Conservation (phyloP, 2,113 vertebrate species). For the Stercorarius parasiticus region DNA sequence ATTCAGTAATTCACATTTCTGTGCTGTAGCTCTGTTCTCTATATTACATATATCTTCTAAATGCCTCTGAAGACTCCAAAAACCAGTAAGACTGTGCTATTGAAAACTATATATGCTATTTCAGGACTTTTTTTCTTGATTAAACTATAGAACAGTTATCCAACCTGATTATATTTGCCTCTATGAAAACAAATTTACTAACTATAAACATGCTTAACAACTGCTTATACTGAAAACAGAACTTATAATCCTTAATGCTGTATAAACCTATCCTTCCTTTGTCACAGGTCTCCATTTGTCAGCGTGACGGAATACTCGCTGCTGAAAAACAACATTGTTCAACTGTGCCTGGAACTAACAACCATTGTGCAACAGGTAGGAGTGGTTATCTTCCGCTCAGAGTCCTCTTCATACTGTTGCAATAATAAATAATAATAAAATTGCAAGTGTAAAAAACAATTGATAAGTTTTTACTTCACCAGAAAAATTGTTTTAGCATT, state of each 20-base stretch:
- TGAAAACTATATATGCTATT: background rate
- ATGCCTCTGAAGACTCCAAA: background rate
- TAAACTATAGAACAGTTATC: background rate
- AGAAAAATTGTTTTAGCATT: background rate
- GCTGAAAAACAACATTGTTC: constrained; percentile 94
- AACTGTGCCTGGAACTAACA: constrained; percentile 92
- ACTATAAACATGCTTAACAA: background rate
- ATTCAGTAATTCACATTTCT: background rate
- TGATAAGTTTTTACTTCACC: background rate
- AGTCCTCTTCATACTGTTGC: background rate
- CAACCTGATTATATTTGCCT: background rate
- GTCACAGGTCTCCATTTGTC: constrained; percentile 88
- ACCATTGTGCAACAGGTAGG: constrained; percentile 93
- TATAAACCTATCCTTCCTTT: background rate
- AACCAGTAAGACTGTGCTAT: background rate
- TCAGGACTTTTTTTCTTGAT: background rate
- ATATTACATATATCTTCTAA: background rate
- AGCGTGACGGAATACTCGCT: constrained; percentile 92
- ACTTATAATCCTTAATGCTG: background rate
- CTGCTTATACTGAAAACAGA: background rate
- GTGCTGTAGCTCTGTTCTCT: background rate
- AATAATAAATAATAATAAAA: background rate
- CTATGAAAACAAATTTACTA: background rate
- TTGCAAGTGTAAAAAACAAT: background rate
- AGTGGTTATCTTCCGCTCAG: background rate